Evolutionary conservation across 1,140 invertebrate species (phyloP), one percentile per base, ranked within the genome.

Genomic region (Brachionus rubens): DNA sequence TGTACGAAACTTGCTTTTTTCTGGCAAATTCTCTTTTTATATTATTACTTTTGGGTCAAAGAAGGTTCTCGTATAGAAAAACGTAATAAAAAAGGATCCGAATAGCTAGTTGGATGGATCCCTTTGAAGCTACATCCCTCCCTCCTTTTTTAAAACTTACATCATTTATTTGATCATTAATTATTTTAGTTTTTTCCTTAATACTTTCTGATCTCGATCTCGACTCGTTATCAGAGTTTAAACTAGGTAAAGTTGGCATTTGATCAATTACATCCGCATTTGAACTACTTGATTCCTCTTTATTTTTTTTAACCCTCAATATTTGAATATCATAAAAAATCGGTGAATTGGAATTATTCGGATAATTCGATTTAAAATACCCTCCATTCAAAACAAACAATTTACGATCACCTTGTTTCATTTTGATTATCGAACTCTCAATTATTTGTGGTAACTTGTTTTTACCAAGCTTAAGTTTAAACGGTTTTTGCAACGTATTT

Each of bases 171-270:
- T 77, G 76, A 54, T 72, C 76, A 30, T 70, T 48, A 9, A 72
- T 75, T 14, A 50, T 50, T 54, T 75, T 77, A 3, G 46, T 40
- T 33, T 72, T 72, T 70, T 48, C 62, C 54, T 56, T 46, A 0
- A 77, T 41, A 19, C 50, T 70, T 21, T 75, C 65, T 28, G 59
- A 67, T 50, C 50, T 43, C 16, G 47, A 52, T 28, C 65, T 40
- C 2, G 62, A 26, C 48, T 72, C 65, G 19, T 16, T 30, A 12
- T 72, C 62, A 26, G 5, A 7, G n/a, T 5, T n/a, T 19, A 75
- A 3, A 21, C 3, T 24, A 30, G 76, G 65, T 36, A 54, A 78
- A 80, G 24, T 82, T 79, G 14, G 83, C 83, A 41, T 77, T 80
- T 33, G 80, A 78, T 65, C 83, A 9, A 50, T 12, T n/a, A 43